Evolutionary conservation across 2,888 invertebrate genomes (phyloP).

Genomic region (Anoncus sp.): DNA sequence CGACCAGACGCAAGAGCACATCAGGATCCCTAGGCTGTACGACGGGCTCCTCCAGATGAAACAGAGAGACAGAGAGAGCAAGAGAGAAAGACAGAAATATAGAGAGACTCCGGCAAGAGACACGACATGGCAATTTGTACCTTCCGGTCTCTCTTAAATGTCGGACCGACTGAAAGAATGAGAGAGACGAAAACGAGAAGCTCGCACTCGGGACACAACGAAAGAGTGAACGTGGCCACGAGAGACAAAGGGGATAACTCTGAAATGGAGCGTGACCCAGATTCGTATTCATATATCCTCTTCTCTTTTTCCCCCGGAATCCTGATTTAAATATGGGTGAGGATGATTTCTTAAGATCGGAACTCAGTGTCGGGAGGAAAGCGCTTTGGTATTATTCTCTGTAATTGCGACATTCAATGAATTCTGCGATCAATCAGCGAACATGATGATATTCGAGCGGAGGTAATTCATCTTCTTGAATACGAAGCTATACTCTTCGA

Average conservation of each 20-base stretch:
- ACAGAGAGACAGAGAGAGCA: constrained; percentile 28
- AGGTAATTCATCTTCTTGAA: constrained; percentile 16
- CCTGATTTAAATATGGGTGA: neutral
- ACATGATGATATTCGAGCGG: constrained; percentile 12
- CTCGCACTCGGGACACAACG: constrained; percentile 3
- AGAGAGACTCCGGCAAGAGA: constrained; percentile 36
- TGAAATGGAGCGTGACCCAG: constrained; percentile 22
- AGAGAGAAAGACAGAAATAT: too few relatives aligned
- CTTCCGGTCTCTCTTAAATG: constrained; percentile 62
- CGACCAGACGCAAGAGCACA: constrained; percentile 26
- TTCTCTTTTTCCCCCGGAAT: neutral
- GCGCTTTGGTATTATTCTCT: neutral
- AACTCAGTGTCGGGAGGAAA: neutral
- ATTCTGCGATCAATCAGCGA: neutral
- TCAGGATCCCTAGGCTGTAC: constrained; percentile 33
- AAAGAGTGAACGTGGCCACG: neutral
- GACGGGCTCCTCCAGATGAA: neutral
- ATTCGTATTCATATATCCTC: constrained; percentile 3
- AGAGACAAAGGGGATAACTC: constrained; percentile 37
- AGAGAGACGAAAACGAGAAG: constrained; percentile 35
- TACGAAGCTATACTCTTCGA: constrained; percentile 24
- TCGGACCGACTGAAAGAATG: constrained; percentile 25
- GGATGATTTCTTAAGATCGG: constrained; percentile 5
- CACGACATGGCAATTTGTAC: constrained; percentile 69
- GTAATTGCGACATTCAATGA: neutral